Conservation (phyloP, 37 sponge, comb jelly and placozoan genomes). For the Petrosia ficiformis region DNA sequence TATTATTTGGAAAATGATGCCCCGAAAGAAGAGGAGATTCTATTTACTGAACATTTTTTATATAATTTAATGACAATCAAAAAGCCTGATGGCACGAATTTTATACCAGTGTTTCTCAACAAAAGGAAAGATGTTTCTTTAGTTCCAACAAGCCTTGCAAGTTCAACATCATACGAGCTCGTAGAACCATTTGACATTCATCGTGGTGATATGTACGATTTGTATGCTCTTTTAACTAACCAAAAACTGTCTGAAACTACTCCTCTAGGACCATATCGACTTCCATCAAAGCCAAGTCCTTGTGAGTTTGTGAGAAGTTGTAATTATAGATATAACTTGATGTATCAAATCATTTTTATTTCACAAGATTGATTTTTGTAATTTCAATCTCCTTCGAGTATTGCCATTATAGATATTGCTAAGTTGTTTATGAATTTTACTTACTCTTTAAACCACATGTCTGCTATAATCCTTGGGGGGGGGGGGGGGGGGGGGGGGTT, state of each 20-base stretch:
- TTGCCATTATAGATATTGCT: too few species aligned
- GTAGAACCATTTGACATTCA: slow-evolving; percentile 4
- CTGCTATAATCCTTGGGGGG: too few species aligned
- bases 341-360: too few species aligned
- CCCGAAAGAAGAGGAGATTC: slow-evolving; percentile 16
- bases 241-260: neutral
- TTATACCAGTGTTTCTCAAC: slow-evolving; percentile 43
- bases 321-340: too few species aligned
- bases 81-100: neutral
- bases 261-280: neutral
- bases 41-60: slow-evolving; percentile 18
- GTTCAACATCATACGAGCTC: slow-evolving; percentile 1
- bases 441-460: too few species aligned
- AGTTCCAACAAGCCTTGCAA: slow-evolving; percentile 25
- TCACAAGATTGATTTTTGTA: too few species aligned
- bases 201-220: slow-evolving; percentile 7
- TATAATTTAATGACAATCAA: neutral
- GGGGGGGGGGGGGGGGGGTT: too few species aligned
- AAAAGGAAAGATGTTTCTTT: neutral
- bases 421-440: too few species aligned
- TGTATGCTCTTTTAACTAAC: slow-evolving; percentile 35
- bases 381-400: too few species aligned
- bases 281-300: neutral
- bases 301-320: too few species aligned
- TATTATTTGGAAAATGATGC: slow-evolving; percentile 41